Conservation (phyloP, 1,140 invertebrate genomes). For the Drosophila micromelanica region DNA sequence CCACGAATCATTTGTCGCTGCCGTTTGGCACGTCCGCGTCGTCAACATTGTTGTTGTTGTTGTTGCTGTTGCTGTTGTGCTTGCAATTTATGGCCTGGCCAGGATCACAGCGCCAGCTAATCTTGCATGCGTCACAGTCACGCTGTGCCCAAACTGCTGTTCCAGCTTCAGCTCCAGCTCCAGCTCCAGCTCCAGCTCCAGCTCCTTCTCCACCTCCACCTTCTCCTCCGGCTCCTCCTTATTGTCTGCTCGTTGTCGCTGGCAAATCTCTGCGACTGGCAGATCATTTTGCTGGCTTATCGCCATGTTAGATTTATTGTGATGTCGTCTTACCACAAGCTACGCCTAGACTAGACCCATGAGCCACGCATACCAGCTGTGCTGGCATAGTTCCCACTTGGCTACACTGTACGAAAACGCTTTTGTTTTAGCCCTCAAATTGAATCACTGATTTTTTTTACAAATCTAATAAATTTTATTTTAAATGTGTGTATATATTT, state of each 20-base stretch:
- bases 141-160: not conserved
- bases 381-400: conserved; percentile 51
- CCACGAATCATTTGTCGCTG: conserved; percentile 78
- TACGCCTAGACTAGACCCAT: not conserved
- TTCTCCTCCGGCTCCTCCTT: not conserved
- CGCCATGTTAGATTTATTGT: conserved; percentile 72
- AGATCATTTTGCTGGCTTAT: conserved; percentile 45
- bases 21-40: conserved; percentile 76
- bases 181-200: not conserved
- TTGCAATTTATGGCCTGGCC: conserved; percentile 77
- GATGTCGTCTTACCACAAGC: conserved; percentile 60
- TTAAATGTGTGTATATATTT: no score
- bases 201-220: not conserved
- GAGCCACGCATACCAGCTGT: conserved; percentile 21
- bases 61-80: conserved; percentile 13
- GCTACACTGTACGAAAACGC: not conserved
- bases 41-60: conserved; percentile 42
- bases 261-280: conserved; percentile 26
- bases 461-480: no score
- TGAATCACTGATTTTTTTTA: no score
- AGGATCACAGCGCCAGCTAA: conserved; percentile 79
- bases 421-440: no score
- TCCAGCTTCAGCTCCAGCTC: no score
- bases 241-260: conserved; percentile 23
- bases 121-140: conserved; percentile 79